phyloP scores from a whole-genome alignment of 2,113 vertebrate genomes.

The Connochaetes taurinus region DNA sequence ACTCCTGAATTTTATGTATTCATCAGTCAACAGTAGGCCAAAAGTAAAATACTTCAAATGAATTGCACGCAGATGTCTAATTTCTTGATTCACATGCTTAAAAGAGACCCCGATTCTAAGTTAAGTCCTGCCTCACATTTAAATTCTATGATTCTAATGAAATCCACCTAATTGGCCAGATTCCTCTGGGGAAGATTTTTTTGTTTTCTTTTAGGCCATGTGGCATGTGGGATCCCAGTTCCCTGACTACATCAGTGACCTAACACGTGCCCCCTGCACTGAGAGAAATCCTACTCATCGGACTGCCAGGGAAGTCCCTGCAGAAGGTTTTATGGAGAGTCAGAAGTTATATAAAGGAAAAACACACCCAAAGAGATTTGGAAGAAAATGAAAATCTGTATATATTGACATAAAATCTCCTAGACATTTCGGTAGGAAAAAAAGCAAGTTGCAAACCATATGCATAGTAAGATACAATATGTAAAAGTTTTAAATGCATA shows the following conservation, averaged over 20 bases:
- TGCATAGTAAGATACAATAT: not conserved
- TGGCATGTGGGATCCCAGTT: too few relatives aligned
- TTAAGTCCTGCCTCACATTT: not conserved
- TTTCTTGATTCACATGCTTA: not conserved
- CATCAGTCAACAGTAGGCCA: not conserved
- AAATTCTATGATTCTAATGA: not conserved
- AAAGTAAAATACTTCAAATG: not conserved
- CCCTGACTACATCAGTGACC: not conserved
- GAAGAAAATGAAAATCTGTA: not conserved
- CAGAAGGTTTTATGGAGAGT: not conserved
- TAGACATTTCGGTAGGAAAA: not conserved
- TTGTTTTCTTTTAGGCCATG: not conserved
- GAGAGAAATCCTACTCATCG: not conserved
- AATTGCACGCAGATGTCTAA: not conserved
- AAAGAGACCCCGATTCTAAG: not conserved
- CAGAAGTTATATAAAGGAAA: not conserved
- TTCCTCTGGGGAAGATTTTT: not conserved
- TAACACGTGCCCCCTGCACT: not conserved
- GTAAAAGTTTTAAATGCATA: not conserved
- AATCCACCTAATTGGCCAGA: not conserved
- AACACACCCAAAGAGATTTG: not conserved
- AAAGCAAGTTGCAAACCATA: constrained; percentile 1
- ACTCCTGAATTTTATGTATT: not conserved
- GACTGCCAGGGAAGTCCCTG: not conserved
- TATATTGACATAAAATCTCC: not conserved